Evolutionary conservation across 2,113 vertebrate genomes (phyloP).

Genomic region (Tenebrosternarchus preto): DNA sequence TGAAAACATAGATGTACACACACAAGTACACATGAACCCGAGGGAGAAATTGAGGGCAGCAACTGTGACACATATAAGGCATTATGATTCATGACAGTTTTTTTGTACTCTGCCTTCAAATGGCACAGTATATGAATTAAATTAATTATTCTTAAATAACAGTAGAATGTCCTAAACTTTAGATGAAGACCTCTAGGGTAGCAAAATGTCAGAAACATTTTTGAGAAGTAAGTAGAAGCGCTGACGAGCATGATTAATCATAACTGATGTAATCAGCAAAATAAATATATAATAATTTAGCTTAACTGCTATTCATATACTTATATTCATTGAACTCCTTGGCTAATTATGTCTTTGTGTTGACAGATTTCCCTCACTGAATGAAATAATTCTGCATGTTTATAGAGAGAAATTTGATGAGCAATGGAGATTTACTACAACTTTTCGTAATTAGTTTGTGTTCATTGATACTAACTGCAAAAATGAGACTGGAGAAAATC

Average conservation of each 20-base stretch:
- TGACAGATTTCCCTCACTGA: conserved; percentile 73
- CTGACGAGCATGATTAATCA: conserved; percentile 6
- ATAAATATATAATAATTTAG: conserved; percentile 34
- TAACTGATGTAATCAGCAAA: conserved; percentile 27
- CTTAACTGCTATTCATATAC: conserved; percentile 59
- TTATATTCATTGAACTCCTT: conserved; percentile 71
- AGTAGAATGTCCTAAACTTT: conserved; percentile 13
- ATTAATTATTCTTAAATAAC: conserved; percentile 10
- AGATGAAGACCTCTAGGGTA: conserved; percentile 22
- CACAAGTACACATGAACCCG: no score
- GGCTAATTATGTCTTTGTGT: conserved; percentile 75
- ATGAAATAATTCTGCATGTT: conserved; percentile 75
- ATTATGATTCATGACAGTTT: not conserved
- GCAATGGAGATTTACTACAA: conserved; percentile 73
- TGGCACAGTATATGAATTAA: not conserved
- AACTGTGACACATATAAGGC: not conserved
- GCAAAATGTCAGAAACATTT: conserved; percentile 3
- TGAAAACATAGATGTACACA: no score
- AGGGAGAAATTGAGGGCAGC: no score
- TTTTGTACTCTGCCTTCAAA: not conserved
- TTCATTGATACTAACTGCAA: conserved; percentile 77
- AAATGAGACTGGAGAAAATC: conserved; percentile 57
- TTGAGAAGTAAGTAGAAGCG: conserved; percentile 1
- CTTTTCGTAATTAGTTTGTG: conserved; percentile 77
- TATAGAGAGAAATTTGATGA: conserved; percentile 70